Base-by-base conservation (phyloP, 2,888 invertebrate genomes). In the Drosophila ezoana region DNA sequence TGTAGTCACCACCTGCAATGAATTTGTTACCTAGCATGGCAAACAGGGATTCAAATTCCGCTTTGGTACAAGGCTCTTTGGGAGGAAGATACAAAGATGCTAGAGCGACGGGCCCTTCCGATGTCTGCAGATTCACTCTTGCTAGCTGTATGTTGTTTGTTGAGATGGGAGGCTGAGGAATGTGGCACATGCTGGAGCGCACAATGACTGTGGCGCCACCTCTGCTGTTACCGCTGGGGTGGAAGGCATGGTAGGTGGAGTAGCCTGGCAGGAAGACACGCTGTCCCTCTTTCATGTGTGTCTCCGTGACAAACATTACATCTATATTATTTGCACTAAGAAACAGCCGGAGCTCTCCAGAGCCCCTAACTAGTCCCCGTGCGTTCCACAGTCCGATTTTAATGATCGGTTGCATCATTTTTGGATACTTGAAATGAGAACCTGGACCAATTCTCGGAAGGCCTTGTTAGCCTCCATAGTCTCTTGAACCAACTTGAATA, bases 381-480 rank as follows among this genome's bases (percentile, higher is more conserved):
- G 53, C 47, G 18, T 61, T 57, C 47, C 63, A 57, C 37, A 64
- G 53, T 53, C 53, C 53, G 33, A 63, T 51, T 57, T 56, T 38
- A 10, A 51, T 16, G 5, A 8, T 51, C 2, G 44, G 32, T 32
- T 60, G 47, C 4, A 20, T 58, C 47, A 58, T 48, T 40, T 54
- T 20, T 28, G 28, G 28, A 28, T 28, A 28, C 8, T 28, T 33
- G 11, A 33, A 11, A 33, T 33, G 11, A 13, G 52, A 33, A 40
- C 38, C 28, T 40, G 37, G 33, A 57, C 57, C 56, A 33, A 4
- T 33, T 33, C 11, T 33, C 33, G 33, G 33, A 54, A 48, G 9
- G 28, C 54, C 8, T 48, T 54, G 35, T 62, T 62, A 11, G 33
- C 33, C 33, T 33, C 33, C 33, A 33, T 4, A 33, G 33, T 33